A percentile compares a stretch with the other conserved stretches of the same genome.
Evolutionary conservation across 1,140 invertebrate genomes (phyloP).

Genomic region (Callitettix versicolor): DNA sequence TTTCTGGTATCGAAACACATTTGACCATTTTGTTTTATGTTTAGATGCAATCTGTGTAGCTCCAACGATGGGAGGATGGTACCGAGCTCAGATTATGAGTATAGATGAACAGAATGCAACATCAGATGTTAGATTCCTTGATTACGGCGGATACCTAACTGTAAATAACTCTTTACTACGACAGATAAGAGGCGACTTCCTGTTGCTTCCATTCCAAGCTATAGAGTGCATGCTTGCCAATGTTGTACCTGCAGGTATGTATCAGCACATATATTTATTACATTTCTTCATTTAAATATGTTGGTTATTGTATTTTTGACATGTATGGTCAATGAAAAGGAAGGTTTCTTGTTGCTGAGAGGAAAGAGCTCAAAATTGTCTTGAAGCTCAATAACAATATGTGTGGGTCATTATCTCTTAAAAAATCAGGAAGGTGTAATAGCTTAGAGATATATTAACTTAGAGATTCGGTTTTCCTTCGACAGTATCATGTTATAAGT

Average conservation of each 20-base stretch:
- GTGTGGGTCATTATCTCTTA: not conserved
- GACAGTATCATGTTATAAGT: no score
- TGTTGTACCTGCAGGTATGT: conserved; percentile 66
- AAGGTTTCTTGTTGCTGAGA: not conserved
- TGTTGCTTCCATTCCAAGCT: conserved; percentile 89
- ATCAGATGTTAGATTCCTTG: conserved; percentile 79
- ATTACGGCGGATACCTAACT: conserved; percentile 83
- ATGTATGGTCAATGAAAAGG: not conserved
- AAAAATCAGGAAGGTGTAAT: no score
- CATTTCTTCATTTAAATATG: not conserved
- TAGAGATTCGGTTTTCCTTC: no score
- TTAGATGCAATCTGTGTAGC: conserved; percentile 82
- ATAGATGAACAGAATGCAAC: conserved; percentile 52
- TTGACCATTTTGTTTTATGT: conserved; percentile 35
- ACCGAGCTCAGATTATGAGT: conserved; percentile 70
- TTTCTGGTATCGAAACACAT: not conserved
- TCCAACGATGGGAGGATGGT: conserved; percentile 69
- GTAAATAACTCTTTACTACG: conserved; percentile 63
- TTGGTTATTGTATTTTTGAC: not conserved
- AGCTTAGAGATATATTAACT: no score
- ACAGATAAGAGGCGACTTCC: conserved; percentile 85
- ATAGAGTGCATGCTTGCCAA: conserved; percentile 86
- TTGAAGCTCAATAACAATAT: not conserved
- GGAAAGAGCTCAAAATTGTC: not conserved
- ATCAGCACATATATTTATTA: conserved; percentile 18